Base-by-base conservation (phyloP, 1,140 invertebrate genomes). In the Drosophila triauraria region DNA sequence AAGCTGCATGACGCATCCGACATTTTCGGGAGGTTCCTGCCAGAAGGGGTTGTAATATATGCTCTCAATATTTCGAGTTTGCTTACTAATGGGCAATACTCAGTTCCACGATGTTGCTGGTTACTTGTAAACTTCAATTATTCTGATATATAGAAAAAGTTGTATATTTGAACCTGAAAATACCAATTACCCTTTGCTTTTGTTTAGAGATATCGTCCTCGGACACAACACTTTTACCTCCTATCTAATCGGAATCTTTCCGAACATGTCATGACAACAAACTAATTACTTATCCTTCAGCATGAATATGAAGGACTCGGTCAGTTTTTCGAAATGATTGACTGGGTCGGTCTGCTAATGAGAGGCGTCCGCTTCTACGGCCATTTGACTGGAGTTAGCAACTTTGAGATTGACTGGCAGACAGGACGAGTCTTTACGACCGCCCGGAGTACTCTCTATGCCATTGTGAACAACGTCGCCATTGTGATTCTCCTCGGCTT, bases 351-450 rank as follows among this genome's bases (percentile, higher is more conserved):
- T 23, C n/a, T 23, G 35, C 10, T 70, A n/a, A n/a, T 70, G 2
- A 70, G 17, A 15, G 4, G 1, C 0, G 1, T 10, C 13, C 54
- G 40, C 4, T 17, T 56, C 4, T 67, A 67, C 42, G 15, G 40
- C 3, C 61, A 57, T 2, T 0, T 67, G 0, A 54, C 43, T 1
- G 75, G 74, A 7, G 8, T 76, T 5, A 40, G 35, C 5, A 76
- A 76, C 43, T 76, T 76, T n/a, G 61, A 76, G 13, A n/a, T 76
- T 5, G 47, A 76, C 40, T 51, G 40, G 25, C n/a, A 8, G n/a
- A 76, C 51, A 7, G 74, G 74, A 9, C 61, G 54, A 0, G 47
- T 54, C 2, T 42, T 20, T 13, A 43, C 17, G 0, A 32, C 54
- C 4, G 4, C 10, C 20, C 46, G 35, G 20, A 51, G 43, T 8